Base-by-base conservation (phyloP, 2,797 vertebrate species). In the Enteromius argenteus region DNA sequence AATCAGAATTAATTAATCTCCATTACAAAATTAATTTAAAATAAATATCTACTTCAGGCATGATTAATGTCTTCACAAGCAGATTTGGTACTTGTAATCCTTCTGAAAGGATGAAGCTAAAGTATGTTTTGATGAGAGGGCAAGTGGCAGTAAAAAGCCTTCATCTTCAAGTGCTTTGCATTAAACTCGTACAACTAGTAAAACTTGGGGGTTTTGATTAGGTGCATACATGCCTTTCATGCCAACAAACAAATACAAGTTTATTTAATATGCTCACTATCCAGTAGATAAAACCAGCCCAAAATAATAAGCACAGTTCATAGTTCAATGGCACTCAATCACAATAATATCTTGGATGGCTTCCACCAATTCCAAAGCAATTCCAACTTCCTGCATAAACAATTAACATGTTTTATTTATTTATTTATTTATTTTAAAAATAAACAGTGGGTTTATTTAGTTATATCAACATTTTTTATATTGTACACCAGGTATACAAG, bases 181-280 rank as follows among this genome's bases (percentile, higher is more conserved):
- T 56, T 69, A 58, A 42, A 71, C 10, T 49, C 39, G 39, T 23
- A 35, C 5, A 58, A 7, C 7, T 46, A 19, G 19, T 64, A 49
- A 39, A 32, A 19, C 8, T 51, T 39, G 78, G 67, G 51, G 11
- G 32, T 62, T 30, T 62, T 60, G 6, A 32, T 23, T 46, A 21
- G 4, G 17, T n/a, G 32, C 21, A 14, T 30, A 23, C 11, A 60
- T 46, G 17, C 6, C 10, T 72, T 73, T 69, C 21, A 73, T 35
- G 30, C 53, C 35, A 46, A 71, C 51, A 72, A 72, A 60, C 7
- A 72, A 39, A 58, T 39, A 42, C 35, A 53, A 75, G 42, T 42
- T 42, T 11, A 42, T 42, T 3, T 42, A 42, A 37, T 21, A 15
- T 37, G 6, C 73, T 56, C 11, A 37, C 73, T 75, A n/a, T 23